These are phyloP conservation scores for Cryptocephalus primarius DNA, from an alignment of 2,888 invertebrate genomes.

Conservation along the genomic window DNA sequence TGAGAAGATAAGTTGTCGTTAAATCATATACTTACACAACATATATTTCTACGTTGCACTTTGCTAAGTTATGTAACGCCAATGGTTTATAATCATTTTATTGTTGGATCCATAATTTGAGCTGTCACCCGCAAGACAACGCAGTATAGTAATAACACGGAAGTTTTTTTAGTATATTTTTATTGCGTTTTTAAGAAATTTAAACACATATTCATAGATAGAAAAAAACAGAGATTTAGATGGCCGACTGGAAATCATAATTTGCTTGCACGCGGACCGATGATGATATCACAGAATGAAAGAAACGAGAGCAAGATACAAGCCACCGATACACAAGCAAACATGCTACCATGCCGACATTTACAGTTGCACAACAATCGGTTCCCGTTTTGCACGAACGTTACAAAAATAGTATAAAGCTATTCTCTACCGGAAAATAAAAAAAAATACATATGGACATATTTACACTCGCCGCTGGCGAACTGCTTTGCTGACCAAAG, in stretches of 20 bases:
- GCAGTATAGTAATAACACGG: background rate
- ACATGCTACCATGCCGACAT: constrained; percentile 9
- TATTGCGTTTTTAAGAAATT: background rate
- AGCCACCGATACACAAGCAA: constrained; percentile 4
- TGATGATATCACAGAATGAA: constrained; percentile 7
- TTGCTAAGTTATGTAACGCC: too few species aligned
- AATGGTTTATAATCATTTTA: too few species aligned
- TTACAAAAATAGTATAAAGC: constrained; percentile 6
- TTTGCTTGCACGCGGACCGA: constrained; percentile 2
- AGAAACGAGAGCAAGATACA: constrained; percentile 2
- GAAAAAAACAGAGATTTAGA: background rate
- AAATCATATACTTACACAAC: too few species aligned
- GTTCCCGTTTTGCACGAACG: constrained; percentile 2
- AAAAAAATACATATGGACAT: too few species aligned
- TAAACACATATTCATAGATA: background rate
- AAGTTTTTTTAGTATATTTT: constrained; percentile 1
- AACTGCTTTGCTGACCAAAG: too few species aligned
- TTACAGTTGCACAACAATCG: background rate
- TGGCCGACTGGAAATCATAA: constrained; percentile 9
- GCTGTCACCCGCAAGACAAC: too few species aligned
- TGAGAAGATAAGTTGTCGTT: too few species aligned
- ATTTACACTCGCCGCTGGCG: too few species aligned
- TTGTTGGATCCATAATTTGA: too few species aligned
- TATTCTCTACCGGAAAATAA: constrained; percentile 10
- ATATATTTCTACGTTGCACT: too few species aligned